phyloP scores from a whole-genome alignment of 1,140 invertebrate species.

The Drosophila azteca region DNA sequence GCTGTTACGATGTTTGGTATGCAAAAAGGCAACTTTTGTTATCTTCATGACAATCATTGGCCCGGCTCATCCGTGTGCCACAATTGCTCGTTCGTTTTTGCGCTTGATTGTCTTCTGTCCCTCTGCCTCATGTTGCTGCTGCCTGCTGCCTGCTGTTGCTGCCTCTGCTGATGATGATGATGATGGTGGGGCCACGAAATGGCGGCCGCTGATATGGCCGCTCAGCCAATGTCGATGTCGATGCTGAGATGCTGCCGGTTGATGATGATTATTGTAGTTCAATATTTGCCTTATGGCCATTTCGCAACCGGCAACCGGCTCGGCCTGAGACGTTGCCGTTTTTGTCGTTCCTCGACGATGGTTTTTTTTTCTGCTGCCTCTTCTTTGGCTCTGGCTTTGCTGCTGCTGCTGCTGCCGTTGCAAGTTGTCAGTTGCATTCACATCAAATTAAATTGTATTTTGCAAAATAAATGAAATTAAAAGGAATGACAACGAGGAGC shows the following conservation, averaged over 20 bases:
- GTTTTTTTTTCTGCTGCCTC: conserved; percentile 26
- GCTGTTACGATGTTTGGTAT: conserved; percentile 64
- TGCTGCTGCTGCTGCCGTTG: conserved; percentile 32
- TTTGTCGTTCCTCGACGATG: conserved; percentile 45
- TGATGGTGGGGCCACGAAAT: conserved; percentile 60
- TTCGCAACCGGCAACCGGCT: conserved; percentile 39
- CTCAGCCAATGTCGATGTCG: conserved; percentile 29
- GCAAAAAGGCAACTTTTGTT: conserved; percentile 82
- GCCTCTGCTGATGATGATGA: conserved; percentile 46
- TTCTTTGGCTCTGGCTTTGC: conserved; percentile 1
- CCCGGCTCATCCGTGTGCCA: conserved; percentile 77
- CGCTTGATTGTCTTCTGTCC: conserved; percentile 75
- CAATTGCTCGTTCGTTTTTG: conserved; percentile 81
- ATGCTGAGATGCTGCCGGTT: conserved; percentile 13
- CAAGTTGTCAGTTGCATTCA: conserved; percentile 79
- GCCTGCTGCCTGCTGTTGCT: not conserved
- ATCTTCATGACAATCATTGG: conserved; percentile 79
- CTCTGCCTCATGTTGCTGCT: conserved; percentile 28
- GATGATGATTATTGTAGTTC: conserved; percentile 82
- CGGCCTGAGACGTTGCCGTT: conserved; percentile 23
- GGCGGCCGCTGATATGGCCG: conserved; percentile 53
- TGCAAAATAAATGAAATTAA: conserved; percentile 82
- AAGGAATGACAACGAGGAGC: conserved; percentile 72
- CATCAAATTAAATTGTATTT: conserved; percentile 81
- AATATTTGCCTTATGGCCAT: conserved; percentile 79